Base-by-base conservation (phyloP, 2,888 invertebrate species). In the Cantharis rufa region DNA sequence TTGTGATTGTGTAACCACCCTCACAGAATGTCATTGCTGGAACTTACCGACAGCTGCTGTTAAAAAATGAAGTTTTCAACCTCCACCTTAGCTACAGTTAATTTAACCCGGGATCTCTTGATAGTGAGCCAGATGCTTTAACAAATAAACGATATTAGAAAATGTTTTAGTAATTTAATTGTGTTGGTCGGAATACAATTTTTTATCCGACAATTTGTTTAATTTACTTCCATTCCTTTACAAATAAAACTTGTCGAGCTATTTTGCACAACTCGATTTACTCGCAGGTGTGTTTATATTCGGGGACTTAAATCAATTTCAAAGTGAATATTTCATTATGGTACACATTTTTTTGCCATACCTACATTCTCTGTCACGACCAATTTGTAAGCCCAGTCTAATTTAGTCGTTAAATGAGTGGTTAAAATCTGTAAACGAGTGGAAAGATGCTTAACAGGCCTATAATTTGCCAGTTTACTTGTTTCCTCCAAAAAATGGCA, bases 1-100 rank as follows among this genome's bases (percentile, higher is more conserved):
- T 88, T 88, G 88, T 88, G 87, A 86, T 86, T 88, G 88, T 87
- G 87, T 87, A 88, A 86, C 88, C 88, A 88, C 88, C 88, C 88
- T 86, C 88, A 84, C 87, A 83, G 85, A 86, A 85, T 87, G 88
- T 87, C 86, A 86, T 84, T 85, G 85, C 84, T 82, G 79, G 76
- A 77, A 82, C 75, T 77, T 77, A 82, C 82, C 84, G 86, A 86
- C 88, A 88, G 88, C 87, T 88, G 88, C 84, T 82, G 81, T 81
- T 86, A 88, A 88, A 88, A 88, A 88, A 88, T 88, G 85, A 88
- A 88, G 87, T 87, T 87, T 87, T 88, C 86, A 88, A 87, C 88
- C 88, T 87, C 86, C 86, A 85, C 84, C 87, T 88, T 88, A 88
- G 87, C 87, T 87, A 88, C 88, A 88, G 87, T 88, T 88, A 88